phyloP scores from a whole-genome alignment of 2,888 invertebrate species.

The Epirrhoe tristata region DNA sequence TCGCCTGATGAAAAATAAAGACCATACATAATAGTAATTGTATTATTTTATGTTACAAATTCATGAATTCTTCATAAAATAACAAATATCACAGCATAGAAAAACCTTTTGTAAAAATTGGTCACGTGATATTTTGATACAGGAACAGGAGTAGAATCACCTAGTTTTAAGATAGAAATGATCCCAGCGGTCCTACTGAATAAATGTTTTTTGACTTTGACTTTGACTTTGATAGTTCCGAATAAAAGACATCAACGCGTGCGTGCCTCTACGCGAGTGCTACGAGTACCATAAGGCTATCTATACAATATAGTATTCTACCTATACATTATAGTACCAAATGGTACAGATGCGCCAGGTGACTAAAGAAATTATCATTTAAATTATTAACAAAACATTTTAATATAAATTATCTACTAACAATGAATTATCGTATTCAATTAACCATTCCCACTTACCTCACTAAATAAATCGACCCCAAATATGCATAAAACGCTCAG shows the following conservation, averaged over 20 bases:
- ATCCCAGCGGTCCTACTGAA: too few relatives aligned
- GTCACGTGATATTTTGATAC: neutral
- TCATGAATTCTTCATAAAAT: too few relatives aligned
- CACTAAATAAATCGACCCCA: conserved; percentile 32
- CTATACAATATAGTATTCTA: neutral
- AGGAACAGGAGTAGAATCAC: too few relatives aligned
- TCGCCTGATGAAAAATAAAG: too few relatives aligned
- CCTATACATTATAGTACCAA: neutral
- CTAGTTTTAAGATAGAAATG: too few relatives aligned
- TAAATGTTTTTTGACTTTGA: too few relatives aligned
- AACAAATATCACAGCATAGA: neutral
- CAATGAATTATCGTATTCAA: conserved; percentile 26
- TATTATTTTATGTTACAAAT: too few relatives aligned
- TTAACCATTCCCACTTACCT: conserved; percentile 24
- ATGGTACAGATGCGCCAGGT: neutral
- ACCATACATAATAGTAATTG: too few relatives aligned
- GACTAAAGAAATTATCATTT: conserved; percentile 2
- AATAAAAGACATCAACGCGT: conserved; percentile 63
- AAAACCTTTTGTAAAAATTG: neutral
- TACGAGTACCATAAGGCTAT: conserved; percentile 8
- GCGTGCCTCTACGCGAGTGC: conserved; percentile 30
- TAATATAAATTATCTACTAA: conserved; percentile 23
- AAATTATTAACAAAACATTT: conserved; percentile 15
- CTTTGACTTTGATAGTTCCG: neutral
- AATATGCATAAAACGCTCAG: conserved; percentile 31